Percentiles rank a stretch among this genome's conserved stretches.
Conservation (phyloP, 2,797 vertebrate genomes). For the Pseudochirops corinnae region DNA sequence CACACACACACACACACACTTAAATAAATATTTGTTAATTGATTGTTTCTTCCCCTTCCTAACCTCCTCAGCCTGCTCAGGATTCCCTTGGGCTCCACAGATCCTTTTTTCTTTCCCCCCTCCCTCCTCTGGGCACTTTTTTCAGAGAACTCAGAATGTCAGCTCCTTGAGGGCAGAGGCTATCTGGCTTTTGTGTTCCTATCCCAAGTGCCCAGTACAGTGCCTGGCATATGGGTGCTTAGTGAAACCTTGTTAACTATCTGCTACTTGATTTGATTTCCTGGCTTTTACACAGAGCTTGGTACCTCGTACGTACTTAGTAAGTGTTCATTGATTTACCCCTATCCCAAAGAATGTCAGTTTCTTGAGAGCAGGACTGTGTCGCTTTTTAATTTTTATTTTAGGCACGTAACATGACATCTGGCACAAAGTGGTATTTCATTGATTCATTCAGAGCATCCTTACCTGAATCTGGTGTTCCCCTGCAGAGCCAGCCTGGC, state of each 20-base stretch:
- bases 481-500: neutral
- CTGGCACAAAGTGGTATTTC: neutral
- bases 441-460: neutral
- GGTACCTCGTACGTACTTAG: too few relatives aligned
- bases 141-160: neutral
- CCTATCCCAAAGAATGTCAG: too few relatives aligned
- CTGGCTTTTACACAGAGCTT: constrained; percentile 23
- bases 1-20: too few relatives aligned
- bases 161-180: constrained; percentile 23
- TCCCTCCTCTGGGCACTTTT: neutral
- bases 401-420: neutral
- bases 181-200: constrained; percentile 18
- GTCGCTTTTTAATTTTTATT: neutral
- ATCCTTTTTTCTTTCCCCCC: neutral
- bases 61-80: too few relatives aligned
- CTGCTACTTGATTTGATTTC: neutral
- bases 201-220: too few relatives aligned
- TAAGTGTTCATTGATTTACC: too few relatives aligned
- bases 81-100: neutral
- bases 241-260: neutral
- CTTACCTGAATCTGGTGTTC: neutral
- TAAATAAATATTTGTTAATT: too few relatives aligned
- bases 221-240: too few relatives aligned
- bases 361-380: too few relatives aligned
- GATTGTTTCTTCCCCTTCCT: too few relatives aligned